phyloP scores from a whole-genome alignment of 2,888 invertebrate genomes.

The Apamea anceps region DNA sequence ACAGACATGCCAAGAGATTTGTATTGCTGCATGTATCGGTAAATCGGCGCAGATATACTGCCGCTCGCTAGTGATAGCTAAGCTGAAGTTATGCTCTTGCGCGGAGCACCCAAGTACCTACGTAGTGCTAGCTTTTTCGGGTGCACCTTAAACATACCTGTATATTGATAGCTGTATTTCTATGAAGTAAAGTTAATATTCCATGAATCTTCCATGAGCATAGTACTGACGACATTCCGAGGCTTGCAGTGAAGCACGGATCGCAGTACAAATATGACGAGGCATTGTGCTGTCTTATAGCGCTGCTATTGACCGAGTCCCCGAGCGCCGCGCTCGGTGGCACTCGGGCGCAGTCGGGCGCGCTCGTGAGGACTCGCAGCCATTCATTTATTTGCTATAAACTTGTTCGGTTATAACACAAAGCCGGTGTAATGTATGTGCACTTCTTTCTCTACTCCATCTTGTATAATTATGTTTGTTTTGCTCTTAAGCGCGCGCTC shows the following conservation, averaged over 20 bases:
- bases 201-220: background rate
- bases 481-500: conserved; percentile 51
- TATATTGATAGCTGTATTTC: background rate
- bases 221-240: background rate
- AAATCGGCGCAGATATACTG: conserved; percentile 17
- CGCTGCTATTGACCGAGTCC: conserved; percentile 7
- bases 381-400: conserved; percentile 26
- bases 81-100: conserved; percentile 12
- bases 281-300: conserved; percentile 1
- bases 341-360: background rate
- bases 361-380: background rate
- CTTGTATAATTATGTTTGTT: conserved; percentile 67
- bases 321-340: background rate
- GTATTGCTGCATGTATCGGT: conserved; percentile 21
- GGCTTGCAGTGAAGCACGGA: background rate
- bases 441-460: conserved; percentile 44
- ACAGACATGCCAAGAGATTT: conserved; percentile 18
- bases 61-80: conserved; percentile 12
- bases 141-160: background rate
- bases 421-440: conserved; percentile 34
- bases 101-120: background rate
- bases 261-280: conserved; percentile 14
- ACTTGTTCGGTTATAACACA: conserved; percentile 29
- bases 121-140: background rate
- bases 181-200: background rate